Conservation (phyloP, 2,797 vertebrate species). For the Prunella strophiata region DNA sequence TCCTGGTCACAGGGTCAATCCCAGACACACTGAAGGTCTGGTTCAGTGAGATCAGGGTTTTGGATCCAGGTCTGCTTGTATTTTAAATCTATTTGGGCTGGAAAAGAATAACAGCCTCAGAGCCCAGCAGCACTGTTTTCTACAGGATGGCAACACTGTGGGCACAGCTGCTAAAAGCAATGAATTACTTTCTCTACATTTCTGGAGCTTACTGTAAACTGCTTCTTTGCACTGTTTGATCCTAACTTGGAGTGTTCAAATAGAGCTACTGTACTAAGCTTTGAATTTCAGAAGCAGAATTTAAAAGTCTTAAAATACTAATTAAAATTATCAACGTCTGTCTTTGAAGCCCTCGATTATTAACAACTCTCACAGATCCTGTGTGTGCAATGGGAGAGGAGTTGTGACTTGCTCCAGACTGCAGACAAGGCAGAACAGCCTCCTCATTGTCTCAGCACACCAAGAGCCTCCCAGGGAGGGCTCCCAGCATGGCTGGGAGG, state of each 20-base stretch:
- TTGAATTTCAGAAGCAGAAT: neutral
- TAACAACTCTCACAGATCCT: neutral
- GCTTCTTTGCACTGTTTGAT: neutral
- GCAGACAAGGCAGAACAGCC: neutral
- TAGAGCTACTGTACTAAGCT: neutral
- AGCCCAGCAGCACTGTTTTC: neutral
- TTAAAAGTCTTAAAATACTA: slow-evolving; percentile 3
- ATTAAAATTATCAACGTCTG: neutral
- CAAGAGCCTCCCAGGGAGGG: neutral
- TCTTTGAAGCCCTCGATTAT: neutral
- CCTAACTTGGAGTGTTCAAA: neutral
- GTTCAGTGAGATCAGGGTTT: neutral
- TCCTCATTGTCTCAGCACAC: neutral
- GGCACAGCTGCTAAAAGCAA: neutral
- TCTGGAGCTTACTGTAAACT: neutral
- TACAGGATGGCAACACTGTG: neutral
- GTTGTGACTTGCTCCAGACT: neutral
- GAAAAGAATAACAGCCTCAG: neutral
- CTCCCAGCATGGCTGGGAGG: neutral
- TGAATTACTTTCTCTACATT: neutral
- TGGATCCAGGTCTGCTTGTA: neutral
- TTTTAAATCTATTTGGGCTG: neutral
- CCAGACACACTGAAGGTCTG: neutral
- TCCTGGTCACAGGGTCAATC: neutral
- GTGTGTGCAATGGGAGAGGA: neutral